Evolutionary conservation across 2,888 invertebrate species (phyloP).

Genomic region (Chironomus riparius): DNA sequence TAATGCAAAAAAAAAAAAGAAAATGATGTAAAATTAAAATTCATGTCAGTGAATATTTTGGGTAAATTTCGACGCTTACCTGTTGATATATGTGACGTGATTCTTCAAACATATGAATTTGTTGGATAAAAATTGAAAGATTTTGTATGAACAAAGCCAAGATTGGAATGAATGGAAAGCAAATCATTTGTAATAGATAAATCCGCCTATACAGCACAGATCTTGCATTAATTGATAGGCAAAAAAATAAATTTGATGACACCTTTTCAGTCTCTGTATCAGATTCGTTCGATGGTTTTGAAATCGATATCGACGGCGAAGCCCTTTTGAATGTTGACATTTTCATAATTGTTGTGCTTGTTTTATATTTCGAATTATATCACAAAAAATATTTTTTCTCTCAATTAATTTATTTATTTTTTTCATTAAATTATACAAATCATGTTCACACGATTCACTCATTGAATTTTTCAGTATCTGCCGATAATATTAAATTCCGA

Average conservation of each 20-base stretch:
- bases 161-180: conserved; percentile 19
- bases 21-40: not conserved
- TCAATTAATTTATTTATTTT: too few species aligned
- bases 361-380: too few species aligned
- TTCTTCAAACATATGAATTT: not conserved
- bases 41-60: not conserved
- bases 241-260: not conserved
- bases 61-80: not conserved
- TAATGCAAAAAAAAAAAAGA: not conserved
- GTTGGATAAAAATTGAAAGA: conserved; percentile 13
- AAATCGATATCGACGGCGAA: not conserved
- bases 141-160: conserved; percentile 16
- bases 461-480: too few species aligned
- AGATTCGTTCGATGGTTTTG: conserved; percentile 6
- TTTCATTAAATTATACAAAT: too few species aligned
- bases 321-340: conserved; percentile 9
- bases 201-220: not conserved
- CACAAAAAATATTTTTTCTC: too few species aligned
- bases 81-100: not conserved
- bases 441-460: too few species aligned
- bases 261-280: not conserved
- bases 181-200: conserved; percentile 1
- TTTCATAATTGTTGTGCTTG: not conserved
- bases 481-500: too few species aligned
- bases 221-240: not conserved